Conservation (phyloP, 2,888 invertebrate species). For the Pachydiplax longipennis region DNA sequence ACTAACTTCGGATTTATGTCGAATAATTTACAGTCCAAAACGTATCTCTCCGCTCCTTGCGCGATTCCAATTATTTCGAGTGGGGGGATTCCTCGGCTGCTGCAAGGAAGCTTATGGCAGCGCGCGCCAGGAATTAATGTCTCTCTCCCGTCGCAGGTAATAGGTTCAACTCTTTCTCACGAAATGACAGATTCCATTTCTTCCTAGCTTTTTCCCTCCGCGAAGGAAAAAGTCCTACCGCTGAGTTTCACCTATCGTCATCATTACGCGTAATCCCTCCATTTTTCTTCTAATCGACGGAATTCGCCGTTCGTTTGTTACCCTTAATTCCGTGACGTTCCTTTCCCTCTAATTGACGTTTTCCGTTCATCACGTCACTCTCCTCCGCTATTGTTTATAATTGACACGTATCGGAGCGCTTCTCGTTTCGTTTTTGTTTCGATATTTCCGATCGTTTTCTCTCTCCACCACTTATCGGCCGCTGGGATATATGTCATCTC, state of each 20-base stretch:
- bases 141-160: neutral
- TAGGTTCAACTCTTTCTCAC: neutral
- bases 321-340: neutral
- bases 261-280: neutral
- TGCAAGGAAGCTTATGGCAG: neutral
- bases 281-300: neutral
- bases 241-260: neutral
- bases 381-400: no score
- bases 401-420: no score
- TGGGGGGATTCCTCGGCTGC: neutral
- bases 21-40: neutral
- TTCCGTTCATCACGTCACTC: no score
- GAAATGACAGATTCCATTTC: neutral
- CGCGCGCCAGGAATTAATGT: neutral
- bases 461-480: neutral
- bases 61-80: neutral
- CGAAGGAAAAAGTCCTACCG: no score
- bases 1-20: neutral
- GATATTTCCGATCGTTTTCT: neutral
- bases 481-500: neutral
- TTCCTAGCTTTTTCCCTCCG: neutral
- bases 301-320: neutral
- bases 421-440: neutral
- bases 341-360: neutral
- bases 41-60: neutral